These are phyloP conservation scores for Otolemur garnettii DNA, from an alignment of 2,113 vertebrate genomes.

Conservation along the genomic window DNA sequence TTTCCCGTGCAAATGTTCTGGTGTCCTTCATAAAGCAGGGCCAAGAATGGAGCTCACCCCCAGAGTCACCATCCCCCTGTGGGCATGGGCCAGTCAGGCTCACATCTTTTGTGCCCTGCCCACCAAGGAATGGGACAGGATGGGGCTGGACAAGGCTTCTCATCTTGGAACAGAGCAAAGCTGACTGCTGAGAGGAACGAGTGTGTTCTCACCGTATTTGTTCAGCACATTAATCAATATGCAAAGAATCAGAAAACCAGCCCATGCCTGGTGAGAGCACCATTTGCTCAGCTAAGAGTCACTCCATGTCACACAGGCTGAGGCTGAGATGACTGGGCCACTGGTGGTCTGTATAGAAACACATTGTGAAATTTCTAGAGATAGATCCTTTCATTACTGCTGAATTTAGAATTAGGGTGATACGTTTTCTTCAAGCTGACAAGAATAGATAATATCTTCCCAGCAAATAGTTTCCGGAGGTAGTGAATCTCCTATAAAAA, in stretches of 20 bases:
- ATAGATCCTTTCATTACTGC: constrained; percentile 22
- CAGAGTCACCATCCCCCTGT: not conserved
- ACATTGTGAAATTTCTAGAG: not conserved
- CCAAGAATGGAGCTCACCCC: not conserved
- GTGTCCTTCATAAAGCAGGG: not conserved
- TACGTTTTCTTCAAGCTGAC: not conserved
- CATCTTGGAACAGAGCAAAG: not conserved
- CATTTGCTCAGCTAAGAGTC: not conserved
- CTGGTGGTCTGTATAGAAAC: not conserved
- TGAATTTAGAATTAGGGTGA: constrained; percentile 50
- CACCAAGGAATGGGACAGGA: not conserved
- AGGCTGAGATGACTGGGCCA: not conserved
- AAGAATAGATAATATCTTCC: constrained; percentile 32
- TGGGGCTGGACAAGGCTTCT: not conserved
- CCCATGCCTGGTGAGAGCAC: not conserved
- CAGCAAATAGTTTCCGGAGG: constrained; percentile 53
- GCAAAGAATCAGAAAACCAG: not conserved
- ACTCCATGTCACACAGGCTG: not conserved
- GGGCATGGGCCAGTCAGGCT: not conserved
- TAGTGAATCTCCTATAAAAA: not conserved
- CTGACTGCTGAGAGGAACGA: not conserved
- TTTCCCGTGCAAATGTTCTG: not conserved
- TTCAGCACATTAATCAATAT: not conserved
- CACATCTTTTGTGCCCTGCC: not conserved
- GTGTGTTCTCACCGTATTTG: not conserved